These are phyloP conservation scores for Cephus pulcher DNA, from an alignment of 2,888 invertebrate species.

Conservation along the genomic window DNA sequence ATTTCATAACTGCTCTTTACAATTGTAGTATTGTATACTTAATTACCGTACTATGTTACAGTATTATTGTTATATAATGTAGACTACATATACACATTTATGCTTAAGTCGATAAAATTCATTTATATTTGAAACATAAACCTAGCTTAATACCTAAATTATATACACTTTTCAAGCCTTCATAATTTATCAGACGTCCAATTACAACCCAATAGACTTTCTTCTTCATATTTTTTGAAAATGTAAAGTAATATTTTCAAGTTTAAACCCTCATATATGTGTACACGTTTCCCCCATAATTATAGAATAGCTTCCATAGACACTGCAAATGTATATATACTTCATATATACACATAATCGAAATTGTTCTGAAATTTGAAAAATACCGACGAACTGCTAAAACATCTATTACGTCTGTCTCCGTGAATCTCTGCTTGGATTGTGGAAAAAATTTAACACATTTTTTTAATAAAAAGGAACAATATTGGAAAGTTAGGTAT, in stretches of 20 bases:
- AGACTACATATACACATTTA: background rate
- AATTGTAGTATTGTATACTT: slow-evolving; percentile 1
- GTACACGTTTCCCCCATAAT: background rate
- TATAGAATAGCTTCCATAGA: background rate
- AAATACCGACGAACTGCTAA: background rate
- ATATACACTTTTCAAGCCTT: slow-evolving; percentile 34
- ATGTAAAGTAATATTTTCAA: background rate
- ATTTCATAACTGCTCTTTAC: background rate
- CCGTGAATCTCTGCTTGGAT: background rate
- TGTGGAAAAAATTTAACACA: background rate
- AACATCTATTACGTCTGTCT: background rate
- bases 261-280: background rate
- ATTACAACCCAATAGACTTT: no score
- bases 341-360: background rate
- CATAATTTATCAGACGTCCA: background rate
- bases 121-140: slow-evolving; percentile 24
- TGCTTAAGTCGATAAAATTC: slow-evolving; percentile 8
- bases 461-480: background rate
- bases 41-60: slow-evolving; percentile 11
- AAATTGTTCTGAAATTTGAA: background rate
- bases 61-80: slow-evolving; percentile 1
- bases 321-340: background rate
- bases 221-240: no score
- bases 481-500: background rate
- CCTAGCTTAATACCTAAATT: slow-evolving; percentile 35